Percentiles rank a stretch among this genome's conserved stretches.
These are phyloP conservation scores for Anthonomus grandis DNA, from an alignment of 1,140 invertebrate genomes.

Conservation along the genomic window DNA sequence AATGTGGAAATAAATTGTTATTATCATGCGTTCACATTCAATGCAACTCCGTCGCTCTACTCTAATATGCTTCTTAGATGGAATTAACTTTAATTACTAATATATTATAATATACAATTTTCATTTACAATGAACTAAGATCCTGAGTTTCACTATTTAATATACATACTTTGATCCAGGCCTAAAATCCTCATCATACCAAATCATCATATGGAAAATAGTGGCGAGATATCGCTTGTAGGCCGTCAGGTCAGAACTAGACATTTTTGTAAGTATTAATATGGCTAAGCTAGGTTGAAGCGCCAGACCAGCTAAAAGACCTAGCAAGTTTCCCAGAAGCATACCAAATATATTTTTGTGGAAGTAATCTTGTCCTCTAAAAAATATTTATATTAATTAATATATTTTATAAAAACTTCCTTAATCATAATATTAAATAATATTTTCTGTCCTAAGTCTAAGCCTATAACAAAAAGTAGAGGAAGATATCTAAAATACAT, in stretches of 20 bases:
- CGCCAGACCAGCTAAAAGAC: conserved; percentile 60
- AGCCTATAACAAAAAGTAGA: background rate
- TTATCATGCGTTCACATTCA: no score
- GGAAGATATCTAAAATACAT: background rate
- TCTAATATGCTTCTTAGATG: no score
- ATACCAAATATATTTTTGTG: conserved; percentile 58
- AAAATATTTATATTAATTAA: conserved; percentile 22
- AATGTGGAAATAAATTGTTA: no score
- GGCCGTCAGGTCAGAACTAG: conserved; percentile 59
- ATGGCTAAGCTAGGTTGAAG: conserved; percentile 62
- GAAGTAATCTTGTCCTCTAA: conserved; percentile 65
- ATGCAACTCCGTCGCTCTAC: no score
- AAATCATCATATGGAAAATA: conserved; percentile 65
- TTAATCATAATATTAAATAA: background rate
- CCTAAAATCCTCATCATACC: conserved; percentile 67
- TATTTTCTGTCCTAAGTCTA: background rate
- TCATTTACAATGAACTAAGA: no score
- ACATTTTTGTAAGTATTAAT: conserved; percentile 63
- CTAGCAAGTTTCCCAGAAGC: conserved; percentile 58
- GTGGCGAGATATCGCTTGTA: conserved; percentile 76
- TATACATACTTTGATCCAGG: conserved; percentile 46
- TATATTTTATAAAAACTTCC: background rate
- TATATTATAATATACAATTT: no score
- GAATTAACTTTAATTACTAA: no score
- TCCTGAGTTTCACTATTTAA: no score